Conservation (phyloP, 2,113 vertebrate species). For the Pithys albifrons region DNA sequence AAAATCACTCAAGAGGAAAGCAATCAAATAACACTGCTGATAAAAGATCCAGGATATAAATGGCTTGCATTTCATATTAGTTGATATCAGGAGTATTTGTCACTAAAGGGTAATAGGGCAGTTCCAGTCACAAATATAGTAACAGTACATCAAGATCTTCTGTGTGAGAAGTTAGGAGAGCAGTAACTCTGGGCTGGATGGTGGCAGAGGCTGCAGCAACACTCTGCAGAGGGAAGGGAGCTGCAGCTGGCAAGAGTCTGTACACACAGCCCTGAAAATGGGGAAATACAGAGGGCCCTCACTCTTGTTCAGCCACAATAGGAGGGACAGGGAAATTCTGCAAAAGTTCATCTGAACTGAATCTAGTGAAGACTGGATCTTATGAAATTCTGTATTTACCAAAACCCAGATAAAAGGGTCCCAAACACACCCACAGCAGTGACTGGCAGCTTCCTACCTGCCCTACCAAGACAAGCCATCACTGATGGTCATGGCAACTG, state of each 20-base stretch:
- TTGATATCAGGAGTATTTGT: neutral
- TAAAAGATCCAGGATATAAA: neutral
- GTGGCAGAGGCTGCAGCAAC: neutral
- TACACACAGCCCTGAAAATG: neutral
- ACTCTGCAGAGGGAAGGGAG: neutral
- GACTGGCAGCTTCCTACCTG: neutral
- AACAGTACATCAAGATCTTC: neutral
- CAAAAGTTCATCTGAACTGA: neutral
- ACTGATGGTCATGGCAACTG: neutral
- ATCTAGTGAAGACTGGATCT: neutral
- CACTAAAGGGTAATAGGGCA: neutral
- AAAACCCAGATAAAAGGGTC: neutral
- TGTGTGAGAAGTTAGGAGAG: neutral
- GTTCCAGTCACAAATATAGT: neutral
- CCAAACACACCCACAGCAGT: neutral
- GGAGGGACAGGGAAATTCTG: rapidly evolving
- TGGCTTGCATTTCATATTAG: neutral
- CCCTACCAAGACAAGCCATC: neutral
- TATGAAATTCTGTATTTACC: neutral
- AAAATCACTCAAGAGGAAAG: slow-evolving; percentile 1
- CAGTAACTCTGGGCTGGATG: neutral
- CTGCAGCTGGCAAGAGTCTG: neutral
- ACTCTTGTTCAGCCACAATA: neutral
- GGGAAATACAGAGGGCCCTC: neutral
- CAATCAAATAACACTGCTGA: neutral